These are phyloP conservation scores for Neomorphus geoffroyi DNA, from an alignment of 2,797 vertebrate genomes.

Conservation along the genomic window DNA sequence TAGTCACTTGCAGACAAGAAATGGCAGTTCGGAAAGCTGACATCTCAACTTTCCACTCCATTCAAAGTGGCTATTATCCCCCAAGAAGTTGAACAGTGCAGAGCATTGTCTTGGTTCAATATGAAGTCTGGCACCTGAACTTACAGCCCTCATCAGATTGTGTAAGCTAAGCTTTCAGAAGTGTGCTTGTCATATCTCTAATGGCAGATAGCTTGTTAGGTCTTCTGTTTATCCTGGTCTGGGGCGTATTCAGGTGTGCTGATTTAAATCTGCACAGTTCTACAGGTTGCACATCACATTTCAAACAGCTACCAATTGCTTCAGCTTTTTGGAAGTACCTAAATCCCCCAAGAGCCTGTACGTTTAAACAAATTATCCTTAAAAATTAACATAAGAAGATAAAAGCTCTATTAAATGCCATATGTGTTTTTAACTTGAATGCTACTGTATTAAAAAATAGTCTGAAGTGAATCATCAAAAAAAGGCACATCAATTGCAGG, in stretches of 20 bases:
- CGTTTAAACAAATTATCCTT: conserved; percentile 37
- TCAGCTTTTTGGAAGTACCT: background rate
- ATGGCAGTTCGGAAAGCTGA: background rate
- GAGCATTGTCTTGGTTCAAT: background rate
- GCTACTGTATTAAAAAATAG: background rate
- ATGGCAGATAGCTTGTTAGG: background rate
- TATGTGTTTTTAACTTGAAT: conserved; percentile 2
- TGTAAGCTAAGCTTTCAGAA: background rate
- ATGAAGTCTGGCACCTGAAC: background rate
- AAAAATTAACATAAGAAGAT: conserved; percentile 27
- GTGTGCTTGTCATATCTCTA: background rate
- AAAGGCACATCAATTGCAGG: background rate
- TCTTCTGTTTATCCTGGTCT: background rate
- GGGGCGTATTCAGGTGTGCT: background rate
- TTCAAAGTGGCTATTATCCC: background rate
- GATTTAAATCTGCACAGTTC: background rate
- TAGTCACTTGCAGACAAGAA: background rate
- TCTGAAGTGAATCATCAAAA: conserved; percentile 15
- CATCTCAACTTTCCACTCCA: background rate
- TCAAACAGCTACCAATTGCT: background rate
- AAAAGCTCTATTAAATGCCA: conserved; percentile 31
- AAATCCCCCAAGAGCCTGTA: background rate
- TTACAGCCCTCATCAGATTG: background rate
- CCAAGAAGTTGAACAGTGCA: background rate
- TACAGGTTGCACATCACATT: background rate